These are phyloP conservation scores for Campoplex nolae DNA, from an alignment of 2,888 invertebrate species.

Conservation along the genomic window DNA sequence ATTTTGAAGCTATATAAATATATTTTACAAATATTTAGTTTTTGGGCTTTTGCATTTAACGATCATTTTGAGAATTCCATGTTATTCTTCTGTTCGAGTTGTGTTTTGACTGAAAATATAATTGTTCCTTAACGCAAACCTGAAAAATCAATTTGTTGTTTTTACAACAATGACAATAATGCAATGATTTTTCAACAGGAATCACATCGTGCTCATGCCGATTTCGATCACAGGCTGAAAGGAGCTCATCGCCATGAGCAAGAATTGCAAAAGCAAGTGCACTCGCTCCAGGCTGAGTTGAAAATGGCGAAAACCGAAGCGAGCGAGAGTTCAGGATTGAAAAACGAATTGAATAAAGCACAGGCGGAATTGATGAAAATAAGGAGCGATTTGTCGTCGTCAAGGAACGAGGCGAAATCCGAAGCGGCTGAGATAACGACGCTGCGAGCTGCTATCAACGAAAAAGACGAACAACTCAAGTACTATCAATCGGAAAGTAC, in stretches of 20 bases:
- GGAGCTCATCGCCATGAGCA: slow-evolving; percentile 86
- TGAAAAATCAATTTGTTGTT: not conserved
- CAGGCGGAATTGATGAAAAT: slow-evolving; percentile 77
- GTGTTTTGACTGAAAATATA: not conserved
- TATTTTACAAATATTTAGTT: too few species aligned
- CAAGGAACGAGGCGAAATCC: slow-evolving; percentile 75
- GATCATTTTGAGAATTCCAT: too few species aligned
- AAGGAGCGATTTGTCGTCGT: slow-evolving; percentile 75
- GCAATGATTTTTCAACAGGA: slow-evolving; percentile 80
- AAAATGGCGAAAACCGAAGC: slow-evolving; percentile 80
- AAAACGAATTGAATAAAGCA: slow-evolving; percentile 83
- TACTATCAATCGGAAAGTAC: slow-evolving; percentile 73
- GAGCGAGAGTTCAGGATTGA: slow-evolving; percentile 80
- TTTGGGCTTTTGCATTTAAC: too few species aligned
- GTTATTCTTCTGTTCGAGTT: not conserved
- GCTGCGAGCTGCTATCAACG: slow-evolving; percentile 70
- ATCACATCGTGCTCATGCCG: slow-evolving; percentile 85
- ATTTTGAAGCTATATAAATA: too few species aligned
- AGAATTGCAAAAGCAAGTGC: slow-evolving; percentile 85
- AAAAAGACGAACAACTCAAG: slow-evolving; percentile 77
- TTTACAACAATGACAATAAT: not conserved
- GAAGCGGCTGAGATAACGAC: slow-evolving; percentile 75
- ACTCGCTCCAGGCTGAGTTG: slow-evolving; percentile 82
- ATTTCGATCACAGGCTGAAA: slow-evolving; percentile 86
- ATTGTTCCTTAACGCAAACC: not conserved